These are phyloP conservation scores for Labrus mixtus DNA, from an alignment of 2,113 vertebrate genomes.

Conservation along the genomic window DNA sequence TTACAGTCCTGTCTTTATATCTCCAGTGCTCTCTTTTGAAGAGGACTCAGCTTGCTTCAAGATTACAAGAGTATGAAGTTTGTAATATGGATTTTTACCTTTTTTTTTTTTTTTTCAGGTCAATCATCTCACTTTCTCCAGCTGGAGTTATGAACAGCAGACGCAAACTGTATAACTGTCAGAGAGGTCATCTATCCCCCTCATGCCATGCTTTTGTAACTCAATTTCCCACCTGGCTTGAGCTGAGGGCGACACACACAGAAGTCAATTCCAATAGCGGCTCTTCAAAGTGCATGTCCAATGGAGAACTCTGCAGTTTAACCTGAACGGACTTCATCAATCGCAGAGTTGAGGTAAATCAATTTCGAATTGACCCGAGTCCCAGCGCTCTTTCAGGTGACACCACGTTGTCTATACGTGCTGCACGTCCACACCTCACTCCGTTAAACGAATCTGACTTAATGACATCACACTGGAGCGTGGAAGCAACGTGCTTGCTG, in stretches of 20 bases:
- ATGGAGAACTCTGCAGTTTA: conserved; percentile 77
- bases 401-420: conserved; percentile 71
- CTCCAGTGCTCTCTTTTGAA: conserved; percentile 34
- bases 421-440: conserved; percentile 64
- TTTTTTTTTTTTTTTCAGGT: conserved; percentile 39
- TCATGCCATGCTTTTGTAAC: conserved; percentile 69
- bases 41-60: conserved; percentile 25
- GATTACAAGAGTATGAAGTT: conserved; percentile 52
- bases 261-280: conserved; percentile 75
- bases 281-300: conserved; percentile 73
- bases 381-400: conserved; percentile 72
- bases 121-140: conserved; percentile 54
- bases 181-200: conserved; percentile 66
- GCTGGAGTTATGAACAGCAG: conserved; percentile 60
- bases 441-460: conserved; percentile 73
- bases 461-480: conserved; percentile 61
- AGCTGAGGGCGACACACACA: conserved; percentile 70
- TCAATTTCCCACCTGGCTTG: conserved; percentile 81
- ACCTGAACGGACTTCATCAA: conserved; percentile 83
- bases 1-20: conserved; percentile 4
- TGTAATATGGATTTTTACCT: conserved; percentile 58
- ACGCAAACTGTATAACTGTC: conserved; percentile 62
- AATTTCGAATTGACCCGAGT: conserved; percentile 79
- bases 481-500: conserved; percentile 40
- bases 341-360: conserved; percentile 79